Percentiles rank a stretch among this genome's conserved stretches.
These are phyloP conservation scores for Hyaena hyaena DNA, from an alignment of 2,113 vertebrate species.

Conservation along the genomic window DNA sequence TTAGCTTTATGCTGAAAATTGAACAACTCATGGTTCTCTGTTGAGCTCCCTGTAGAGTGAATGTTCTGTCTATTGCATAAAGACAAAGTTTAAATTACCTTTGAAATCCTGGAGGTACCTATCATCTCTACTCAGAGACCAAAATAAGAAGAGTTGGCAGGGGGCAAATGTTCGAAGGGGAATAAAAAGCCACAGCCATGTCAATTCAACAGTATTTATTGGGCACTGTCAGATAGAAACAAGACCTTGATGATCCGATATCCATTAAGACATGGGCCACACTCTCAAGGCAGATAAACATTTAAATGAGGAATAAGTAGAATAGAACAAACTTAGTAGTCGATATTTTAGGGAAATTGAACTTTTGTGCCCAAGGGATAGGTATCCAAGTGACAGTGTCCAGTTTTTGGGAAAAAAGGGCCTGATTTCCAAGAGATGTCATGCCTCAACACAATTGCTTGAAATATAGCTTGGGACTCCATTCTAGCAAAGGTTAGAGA, in stretches of 20 bases:
- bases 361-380: background rate
- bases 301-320: background rate
- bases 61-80: background rate
- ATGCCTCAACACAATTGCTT: background rate
- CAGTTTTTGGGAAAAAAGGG: background rate
- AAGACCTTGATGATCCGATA: background rate
- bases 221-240: background rate
- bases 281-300: background rate
- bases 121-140: conserved; percentile 13
- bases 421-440: background rate
- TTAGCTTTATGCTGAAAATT: background rate
- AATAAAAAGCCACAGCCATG: background rate
- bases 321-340: background rate
- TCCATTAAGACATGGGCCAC: background rate
- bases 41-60: background rate
- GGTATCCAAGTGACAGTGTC: background rate
- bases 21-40: background rate
- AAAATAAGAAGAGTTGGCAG: background rate
- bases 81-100: background rate
- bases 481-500: background rate
- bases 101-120: background rate
- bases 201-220: background rate
- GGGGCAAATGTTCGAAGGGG: background rate
- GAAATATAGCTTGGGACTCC: background rate
- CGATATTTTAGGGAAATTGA: background rate